Conservation (phyloP, 2,797 vertebrate genomes). For the Sitta carolinensis region DNA sequence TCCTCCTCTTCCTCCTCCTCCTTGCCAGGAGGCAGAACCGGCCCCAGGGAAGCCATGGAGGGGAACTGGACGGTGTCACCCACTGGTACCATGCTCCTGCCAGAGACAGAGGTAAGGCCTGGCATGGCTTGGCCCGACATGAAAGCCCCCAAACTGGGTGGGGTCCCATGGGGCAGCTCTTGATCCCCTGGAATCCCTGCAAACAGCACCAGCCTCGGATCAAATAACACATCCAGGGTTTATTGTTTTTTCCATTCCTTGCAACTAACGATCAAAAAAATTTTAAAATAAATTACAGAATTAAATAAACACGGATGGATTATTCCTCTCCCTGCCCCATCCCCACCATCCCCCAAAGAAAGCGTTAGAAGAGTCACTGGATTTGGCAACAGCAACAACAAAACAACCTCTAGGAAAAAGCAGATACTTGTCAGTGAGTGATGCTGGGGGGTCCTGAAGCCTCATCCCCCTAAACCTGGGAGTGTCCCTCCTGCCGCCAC, state of each 20-base stretch:
- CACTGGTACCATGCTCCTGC: fast-evolving
- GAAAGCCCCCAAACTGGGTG: neutral
- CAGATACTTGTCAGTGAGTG: neutral
- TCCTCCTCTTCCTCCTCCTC: neutral
- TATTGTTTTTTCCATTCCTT: conserved; percentile 75
- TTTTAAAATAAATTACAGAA: conserved; percentile 81
- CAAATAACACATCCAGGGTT: conserved; percentile 67
- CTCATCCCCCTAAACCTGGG: neutral
- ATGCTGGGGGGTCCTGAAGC: neutral
- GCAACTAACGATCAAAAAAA: conserved; percentile 66
- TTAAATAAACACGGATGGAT: conserved; percentile 76
- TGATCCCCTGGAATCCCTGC: neutral
- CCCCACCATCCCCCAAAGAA: neutral
- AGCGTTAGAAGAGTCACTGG: conserved; percentile 41
- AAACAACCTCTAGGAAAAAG: conserved; percentile 30
- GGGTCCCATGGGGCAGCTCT: neutral
- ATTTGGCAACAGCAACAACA: conserved; percentile 57
- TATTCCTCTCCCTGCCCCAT: conserved; percentile 16
- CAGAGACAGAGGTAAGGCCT: neutral
- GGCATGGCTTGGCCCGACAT: neutral
- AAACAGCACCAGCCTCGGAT: conserved; percentile 9
- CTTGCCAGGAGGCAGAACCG: neutral
- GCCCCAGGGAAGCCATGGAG: neutral
- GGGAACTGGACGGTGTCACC: neutral
- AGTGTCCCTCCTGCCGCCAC: neutral